Conservation (phyloP, 2,113 vertebrate genomes). For the Hippolais icterina region DNA sequence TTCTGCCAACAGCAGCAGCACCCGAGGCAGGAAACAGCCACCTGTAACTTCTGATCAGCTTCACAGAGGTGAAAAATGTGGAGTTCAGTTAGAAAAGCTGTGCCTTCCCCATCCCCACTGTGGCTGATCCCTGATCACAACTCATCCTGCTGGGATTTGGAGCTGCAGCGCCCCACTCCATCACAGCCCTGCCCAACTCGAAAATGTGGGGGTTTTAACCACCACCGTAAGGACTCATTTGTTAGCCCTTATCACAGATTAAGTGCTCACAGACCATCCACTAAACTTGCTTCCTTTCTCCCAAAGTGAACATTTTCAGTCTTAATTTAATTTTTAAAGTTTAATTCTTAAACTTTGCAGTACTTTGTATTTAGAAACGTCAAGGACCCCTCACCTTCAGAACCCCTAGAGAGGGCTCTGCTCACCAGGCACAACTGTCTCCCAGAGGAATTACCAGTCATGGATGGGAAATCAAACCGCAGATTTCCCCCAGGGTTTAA, state of each 20-base stretch:
- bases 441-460: not conserved
- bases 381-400: rapidly evolving
- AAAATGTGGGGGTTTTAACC: rapidly evolving
- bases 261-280: not conserved
- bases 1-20: not conserved
- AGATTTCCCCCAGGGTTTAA: not conserved
- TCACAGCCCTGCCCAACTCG: not conserved
- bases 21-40: not conserved
- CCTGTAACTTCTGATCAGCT: not conserved
- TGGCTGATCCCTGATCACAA: not conserved
- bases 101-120: not conserved
- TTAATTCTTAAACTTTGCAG: not conserved
- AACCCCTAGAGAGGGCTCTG: too few relatives aligned
- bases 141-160: not conserved
- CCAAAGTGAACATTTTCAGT: not conserved
- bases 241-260: not conserved
- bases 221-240: not conserved
- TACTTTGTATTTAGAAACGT: not conserved
- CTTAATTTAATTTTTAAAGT: not conserved
- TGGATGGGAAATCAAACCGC: not conserved
- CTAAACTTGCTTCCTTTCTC: not conserved
- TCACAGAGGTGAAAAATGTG: not conserved
- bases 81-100: not conserved
- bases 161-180: not conserved
- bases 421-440: not conserved